These are phyloP conservation scores for Callinectes sapidus DNA, from an alignment of 2,888 invertebrate species.

Conservation along the genomic window DNA sequence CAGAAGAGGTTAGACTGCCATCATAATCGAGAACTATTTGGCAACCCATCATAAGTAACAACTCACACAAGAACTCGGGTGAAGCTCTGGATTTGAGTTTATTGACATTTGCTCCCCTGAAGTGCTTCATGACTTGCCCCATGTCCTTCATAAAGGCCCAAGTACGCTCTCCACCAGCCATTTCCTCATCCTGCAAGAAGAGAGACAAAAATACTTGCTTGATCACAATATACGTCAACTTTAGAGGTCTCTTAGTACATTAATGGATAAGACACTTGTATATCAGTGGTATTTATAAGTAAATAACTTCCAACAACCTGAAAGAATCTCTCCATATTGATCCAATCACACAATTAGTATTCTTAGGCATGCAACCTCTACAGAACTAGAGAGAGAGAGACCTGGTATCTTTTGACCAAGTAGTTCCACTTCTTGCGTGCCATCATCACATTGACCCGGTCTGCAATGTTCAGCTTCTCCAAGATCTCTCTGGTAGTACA, in stretches of 20 bases:
- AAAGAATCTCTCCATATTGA: not conserved
- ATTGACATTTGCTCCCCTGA: constrained; percentile 63
- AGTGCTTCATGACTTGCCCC: constrained; percentile 71
- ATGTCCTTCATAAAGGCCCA: constrained; percentile 72
- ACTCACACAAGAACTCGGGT: constrained; percentile 72
- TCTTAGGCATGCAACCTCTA: not conserved
- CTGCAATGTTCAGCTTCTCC: constrained; percentile 64
- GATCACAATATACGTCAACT: not conserved
- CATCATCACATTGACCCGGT: constrained; percentile 71
- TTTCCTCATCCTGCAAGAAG: constrained; percentile 65
- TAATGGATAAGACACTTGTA: not conserved
- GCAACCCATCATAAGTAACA: not conserved
- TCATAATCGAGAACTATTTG: not conserved
- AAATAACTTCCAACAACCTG: not conserved
- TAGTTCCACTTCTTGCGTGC: constrained; percentile 73
- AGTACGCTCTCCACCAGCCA: constrained; percentile 72
- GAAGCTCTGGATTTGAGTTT: constrained; percentile 71
- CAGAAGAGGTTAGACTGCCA: not conserved
- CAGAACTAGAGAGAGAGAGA: not conserved
- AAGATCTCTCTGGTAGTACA: constrained; percentile 64
- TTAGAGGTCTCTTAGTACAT: not conserved
- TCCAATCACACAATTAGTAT: not conserved
- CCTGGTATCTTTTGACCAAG: constrained; percentile 72
- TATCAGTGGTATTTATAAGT: not conserved
- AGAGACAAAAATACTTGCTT: not conserved